These are phyloP conservation scores for Anguilla obscura DNA, from an alignment of 2,797 vertebrate species.

Conservation along the genomic window DNA sequence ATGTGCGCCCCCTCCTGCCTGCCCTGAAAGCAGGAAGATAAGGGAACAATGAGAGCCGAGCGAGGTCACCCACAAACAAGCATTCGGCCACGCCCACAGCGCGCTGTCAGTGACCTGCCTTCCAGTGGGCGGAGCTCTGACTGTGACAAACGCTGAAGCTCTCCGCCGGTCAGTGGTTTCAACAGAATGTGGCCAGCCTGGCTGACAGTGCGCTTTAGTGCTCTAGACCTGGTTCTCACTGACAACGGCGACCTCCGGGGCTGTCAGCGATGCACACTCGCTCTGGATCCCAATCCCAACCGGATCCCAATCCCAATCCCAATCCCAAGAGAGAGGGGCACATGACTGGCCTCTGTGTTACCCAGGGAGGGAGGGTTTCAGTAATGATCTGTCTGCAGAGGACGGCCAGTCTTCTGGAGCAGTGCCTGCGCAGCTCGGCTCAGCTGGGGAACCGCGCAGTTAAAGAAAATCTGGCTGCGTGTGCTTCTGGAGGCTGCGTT, in stretches of 20 bases:
- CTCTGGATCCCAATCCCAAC: background rate
- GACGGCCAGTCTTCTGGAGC: too few species aligned
- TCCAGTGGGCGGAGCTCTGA: background rate
- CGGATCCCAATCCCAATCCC: too few species aligned
- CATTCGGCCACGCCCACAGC: background rate
- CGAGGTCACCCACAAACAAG: background rate
- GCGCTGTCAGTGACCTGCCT: background rate
- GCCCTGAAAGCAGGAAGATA: conserved; percentile 69
- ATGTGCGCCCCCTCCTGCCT: conserved; percentile 79
- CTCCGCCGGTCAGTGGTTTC: background rate
- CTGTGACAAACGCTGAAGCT: background rate
- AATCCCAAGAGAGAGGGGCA: too few species aligned
- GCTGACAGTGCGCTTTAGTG: background rate
- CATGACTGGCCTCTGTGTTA: too few species aligned
- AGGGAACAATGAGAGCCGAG: background rate
- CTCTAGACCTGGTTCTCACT: background rate
- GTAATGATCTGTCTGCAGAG: too few species aligned
- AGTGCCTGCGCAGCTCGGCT: too few species aligned
- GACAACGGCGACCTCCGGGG: background rate
- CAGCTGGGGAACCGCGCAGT: too few species aligned
- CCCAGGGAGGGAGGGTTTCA: too few species aligned
- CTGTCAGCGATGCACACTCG: background rate
- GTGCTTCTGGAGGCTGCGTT: too few species aligned
- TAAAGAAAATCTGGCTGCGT: too few species aligned
- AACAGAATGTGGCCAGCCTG: background rate